Base-by-base conservation (phyloP, 2,888 invertebrate species). In the Chloromyia formosa region DNA sequence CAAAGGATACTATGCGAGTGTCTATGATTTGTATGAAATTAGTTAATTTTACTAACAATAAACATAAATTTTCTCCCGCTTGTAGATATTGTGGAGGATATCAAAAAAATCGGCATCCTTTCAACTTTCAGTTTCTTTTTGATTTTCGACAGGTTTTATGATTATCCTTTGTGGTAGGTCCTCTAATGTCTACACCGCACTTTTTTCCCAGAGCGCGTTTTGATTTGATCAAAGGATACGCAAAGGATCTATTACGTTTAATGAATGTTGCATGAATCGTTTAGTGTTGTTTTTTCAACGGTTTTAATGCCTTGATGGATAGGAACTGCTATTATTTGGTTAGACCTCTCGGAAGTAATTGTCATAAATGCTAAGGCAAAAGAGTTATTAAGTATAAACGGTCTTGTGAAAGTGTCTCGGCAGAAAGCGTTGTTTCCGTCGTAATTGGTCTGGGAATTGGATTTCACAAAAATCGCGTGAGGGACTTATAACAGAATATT, bases 21-120 rank as follows among this genome's bases (percentile, higher is more conserved):
- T 35, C 27, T 66, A 71, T 76, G 74, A 76, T 74, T 76, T 69
- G 71, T 76, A 74, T 76, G 71, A 76, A 76, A 76, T 76, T 76
- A 74, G 71, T 69, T 76, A 71, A 76, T 61, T 76, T 69, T 58
- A 54, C 54, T 71, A 71, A 71, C 71, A 71, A 71, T 71, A 71
- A 71, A 71, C 71, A 71, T 71, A 71, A 71, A 71, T 71, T 71
- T 71, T 54, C 71, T n/a, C 35, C 23, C 18, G 12, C 18, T 22
- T 35, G 27, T 35, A 58, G n/a, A 14, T 22, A 20, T 18, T 49
- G 42, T 35, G 58, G 71, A 42, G 16, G 16, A 45, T 20, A 66
- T 64, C 45, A 58, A 74, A 66, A 35, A 64, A 58, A 58, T 74
- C 71, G 74, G 76, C 71, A 45, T 74, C 74, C 74, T 76, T 76